Conservation (phyloP, 2,888 invertebrate species). For the Dicycla oo region DNA sequence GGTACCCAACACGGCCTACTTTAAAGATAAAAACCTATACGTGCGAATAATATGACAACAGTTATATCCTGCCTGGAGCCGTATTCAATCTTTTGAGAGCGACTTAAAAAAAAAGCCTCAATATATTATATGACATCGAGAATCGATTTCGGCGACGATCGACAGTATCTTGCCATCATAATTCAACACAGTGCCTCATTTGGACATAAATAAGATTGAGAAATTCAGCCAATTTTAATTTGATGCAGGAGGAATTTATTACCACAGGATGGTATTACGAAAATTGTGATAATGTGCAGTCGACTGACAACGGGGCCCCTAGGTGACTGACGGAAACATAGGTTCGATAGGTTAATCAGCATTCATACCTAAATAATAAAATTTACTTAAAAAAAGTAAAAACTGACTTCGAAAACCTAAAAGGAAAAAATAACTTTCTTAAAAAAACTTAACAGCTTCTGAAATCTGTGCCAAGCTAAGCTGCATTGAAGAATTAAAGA, state of each 20-base stretch:
- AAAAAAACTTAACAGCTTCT: no score
- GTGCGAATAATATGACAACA: constrained; percentile 21
- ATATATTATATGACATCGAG: constrained; percentile 48
- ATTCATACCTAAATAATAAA: no score
- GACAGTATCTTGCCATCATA: constrained; percentile 47
- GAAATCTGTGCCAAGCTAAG: no score
- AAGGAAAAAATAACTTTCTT: no score
- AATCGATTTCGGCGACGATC: constrained; percentile 42
- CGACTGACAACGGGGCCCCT: neutral
- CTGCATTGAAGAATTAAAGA: no score
- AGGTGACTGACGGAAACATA: neutral
- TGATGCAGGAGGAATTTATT: neutral
- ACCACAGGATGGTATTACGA: neutral
- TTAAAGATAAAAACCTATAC: constrained; percentile 7
- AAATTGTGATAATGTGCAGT: neutral
- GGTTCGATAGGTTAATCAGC: neutral
- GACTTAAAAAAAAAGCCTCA: constrained; percentile 32
- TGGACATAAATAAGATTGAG: constrained; percentile 42
- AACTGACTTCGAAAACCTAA: no score
- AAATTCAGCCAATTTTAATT: constrained; percentile 23
- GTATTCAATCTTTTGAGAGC: constrained; percentile 40
- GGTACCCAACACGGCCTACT: constrained; percentile 4
- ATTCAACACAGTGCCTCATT: constrained; percentile 51
- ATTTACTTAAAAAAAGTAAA: no score
- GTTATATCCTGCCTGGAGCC: constrained; percentile 25